These are phyloP conservation scores for Simalia tracyae DNA, from an alignment of 2,797 vertebrate genomes.

Conservation along the genomic window DNA sequence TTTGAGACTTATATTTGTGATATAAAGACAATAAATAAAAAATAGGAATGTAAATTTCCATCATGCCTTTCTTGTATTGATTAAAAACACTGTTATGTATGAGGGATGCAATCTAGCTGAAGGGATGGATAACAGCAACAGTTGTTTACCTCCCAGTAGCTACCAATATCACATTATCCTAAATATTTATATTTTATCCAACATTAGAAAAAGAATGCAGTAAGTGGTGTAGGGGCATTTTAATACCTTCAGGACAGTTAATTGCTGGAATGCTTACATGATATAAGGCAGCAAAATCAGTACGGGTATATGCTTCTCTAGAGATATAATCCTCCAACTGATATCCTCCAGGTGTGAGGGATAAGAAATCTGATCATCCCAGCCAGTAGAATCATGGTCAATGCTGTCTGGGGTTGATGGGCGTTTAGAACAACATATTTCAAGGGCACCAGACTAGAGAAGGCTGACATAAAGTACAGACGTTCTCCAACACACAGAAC, in stretches of 20 bases:
- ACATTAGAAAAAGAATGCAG: neutral
- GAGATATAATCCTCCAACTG: neutral
- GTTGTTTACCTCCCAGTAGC: neutral
- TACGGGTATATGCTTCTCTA: neutral
- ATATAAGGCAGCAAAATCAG: neutral
- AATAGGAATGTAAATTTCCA: too few relatives aligned
- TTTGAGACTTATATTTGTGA: neutral
- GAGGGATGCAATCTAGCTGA: neutral
- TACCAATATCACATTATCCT: neutral
- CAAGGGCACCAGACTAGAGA: neutral
- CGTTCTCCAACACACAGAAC: constrained; percentile 14
- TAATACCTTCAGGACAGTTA: neutral
- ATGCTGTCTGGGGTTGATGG: neutral
- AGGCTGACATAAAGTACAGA: neutral
- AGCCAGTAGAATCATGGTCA: neutral
- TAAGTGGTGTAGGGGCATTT: neutral
- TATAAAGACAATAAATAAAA: too few relatives aligned
- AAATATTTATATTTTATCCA: neutral
- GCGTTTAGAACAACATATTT: neutral
- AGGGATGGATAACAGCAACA: neutral
- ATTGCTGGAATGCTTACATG: neutral
- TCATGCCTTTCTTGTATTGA: constrained; percentile 4
- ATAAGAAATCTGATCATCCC: neutral
- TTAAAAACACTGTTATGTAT: neutral
- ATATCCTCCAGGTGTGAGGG: neutral